A percentile compares a stretch with the other conserved stretches of the same genome.
phyloP scores from a whole-genome alignment of 2,113 vertebrate species.

The Lepus timidus region DNA sequence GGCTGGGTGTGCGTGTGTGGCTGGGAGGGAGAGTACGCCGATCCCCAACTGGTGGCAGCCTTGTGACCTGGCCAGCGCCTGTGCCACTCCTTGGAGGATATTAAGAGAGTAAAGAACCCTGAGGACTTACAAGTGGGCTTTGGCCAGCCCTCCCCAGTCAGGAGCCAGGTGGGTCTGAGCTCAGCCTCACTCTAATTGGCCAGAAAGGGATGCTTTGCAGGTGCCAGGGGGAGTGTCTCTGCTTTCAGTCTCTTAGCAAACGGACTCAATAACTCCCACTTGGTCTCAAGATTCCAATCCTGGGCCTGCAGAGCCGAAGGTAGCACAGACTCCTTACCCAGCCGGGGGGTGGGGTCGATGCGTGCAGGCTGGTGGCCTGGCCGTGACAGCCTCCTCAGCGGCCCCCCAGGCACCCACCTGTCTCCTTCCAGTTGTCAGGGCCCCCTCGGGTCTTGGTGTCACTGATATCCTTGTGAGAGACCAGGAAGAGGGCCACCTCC shows the following conservation, averaged over 20 bases:
- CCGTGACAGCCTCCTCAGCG: not conserved
- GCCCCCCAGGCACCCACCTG: constrained; percentile 84
- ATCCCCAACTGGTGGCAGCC: not conserved
- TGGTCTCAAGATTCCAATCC: not conserved
- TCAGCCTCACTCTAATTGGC: not conserved
- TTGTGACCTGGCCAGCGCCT: not conserved
- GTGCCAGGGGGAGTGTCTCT: not conserved
- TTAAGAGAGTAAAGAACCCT: not conserved
- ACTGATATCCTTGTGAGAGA: constrained; percentile 95
- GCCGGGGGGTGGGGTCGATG: not conserved
- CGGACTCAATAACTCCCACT: constrained; percentile 14
- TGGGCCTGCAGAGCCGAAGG: not conserved
- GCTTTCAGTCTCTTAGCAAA: constrained; percentile 37
- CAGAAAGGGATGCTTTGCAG: not conserved
- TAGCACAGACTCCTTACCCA: not conserved
- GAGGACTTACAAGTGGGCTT: constrained; percentile 21
- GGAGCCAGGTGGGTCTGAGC: not conserved
- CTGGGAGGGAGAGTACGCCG: not conserved
- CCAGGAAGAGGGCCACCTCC: constrained; percentile 94
- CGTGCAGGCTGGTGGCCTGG: not conserved
- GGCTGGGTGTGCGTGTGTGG: not conserved
- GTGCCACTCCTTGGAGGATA: not conserved
- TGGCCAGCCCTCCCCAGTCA: not conserved
- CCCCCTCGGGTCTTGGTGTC: constrained; percentile 92
- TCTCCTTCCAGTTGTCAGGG: constrained; percentile 89